Conservation (phyloP, 1,140 invertebrate genomes). For the Ganaspis sp. region DNA sequence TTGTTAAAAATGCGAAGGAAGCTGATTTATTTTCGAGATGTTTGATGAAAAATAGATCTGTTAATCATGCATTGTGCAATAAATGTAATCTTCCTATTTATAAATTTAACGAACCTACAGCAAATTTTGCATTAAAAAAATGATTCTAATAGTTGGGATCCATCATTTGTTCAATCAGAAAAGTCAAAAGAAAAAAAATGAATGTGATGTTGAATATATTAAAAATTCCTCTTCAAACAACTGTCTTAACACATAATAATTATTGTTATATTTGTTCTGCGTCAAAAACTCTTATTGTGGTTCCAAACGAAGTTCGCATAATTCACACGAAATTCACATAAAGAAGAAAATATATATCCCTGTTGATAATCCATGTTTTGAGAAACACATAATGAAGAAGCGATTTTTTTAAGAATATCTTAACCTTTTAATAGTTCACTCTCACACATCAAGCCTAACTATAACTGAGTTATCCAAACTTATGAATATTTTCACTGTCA, state of each 20-base stretch:
- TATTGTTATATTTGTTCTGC: background rate
- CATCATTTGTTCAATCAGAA: no score
- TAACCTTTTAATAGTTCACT: constrained; percentile 6
- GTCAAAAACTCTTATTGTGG: background rate
- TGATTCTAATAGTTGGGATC: no score
- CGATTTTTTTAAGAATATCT: constrained; percentile 44
- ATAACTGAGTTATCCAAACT: background rate
- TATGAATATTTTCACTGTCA: background rate
- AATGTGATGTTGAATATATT: background rate
- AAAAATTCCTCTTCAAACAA: constrained; percentile 5
- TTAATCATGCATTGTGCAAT: no score
- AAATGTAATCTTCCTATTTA: no score
- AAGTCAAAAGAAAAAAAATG: no score
- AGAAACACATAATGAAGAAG: constrained; percentile 42
- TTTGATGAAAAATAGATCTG: no score
- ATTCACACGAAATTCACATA: background rate
- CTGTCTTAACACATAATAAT: background rate
- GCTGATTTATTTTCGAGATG: no score
- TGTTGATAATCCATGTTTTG: constrained; percentile 29
- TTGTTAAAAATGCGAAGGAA: no score
- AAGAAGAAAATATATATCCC: constrained; percentile 18
- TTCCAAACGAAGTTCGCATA: background rate
- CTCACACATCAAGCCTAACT: background rate
- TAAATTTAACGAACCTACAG: no score
- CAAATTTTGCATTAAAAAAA: no score